phyloP scores from a whole-genome alignment of 2,113 vertebrate species.

The Prochilodus magdalenae region DNA sequence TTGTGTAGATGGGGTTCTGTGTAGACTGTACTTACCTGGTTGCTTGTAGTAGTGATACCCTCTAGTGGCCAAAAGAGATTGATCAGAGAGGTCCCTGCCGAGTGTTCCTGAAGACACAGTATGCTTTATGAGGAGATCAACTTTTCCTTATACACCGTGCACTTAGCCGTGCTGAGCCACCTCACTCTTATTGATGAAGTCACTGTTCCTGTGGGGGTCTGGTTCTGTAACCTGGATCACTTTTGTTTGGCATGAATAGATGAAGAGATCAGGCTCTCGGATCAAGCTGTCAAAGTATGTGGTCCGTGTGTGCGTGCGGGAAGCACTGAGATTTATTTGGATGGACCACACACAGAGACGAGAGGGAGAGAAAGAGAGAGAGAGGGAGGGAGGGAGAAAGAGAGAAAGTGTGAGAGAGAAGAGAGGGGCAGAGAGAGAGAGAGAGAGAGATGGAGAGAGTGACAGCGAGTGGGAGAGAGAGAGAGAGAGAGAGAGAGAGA shows the following conservation, averaged over 20 bases:
- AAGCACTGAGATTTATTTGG: conserved; percentile 71
- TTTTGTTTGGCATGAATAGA: not conserved
- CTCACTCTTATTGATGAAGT: not conserved
- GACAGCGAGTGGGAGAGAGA: conserved; percentile 49
- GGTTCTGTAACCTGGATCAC: not conserved
- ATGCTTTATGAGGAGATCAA: not conserved
- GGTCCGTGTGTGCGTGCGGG: conserved; percentile 74
- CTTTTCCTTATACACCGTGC: not conserved
- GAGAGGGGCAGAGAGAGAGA: conserved; percentile 47
- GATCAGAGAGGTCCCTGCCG: conserved; percentile 12
- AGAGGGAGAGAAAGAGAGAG: conserved; percentile 43
- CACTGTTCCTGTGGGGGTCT: not conserved
- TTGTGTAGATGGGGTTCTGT: not conserved
- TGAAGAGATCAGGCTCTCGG: not conserved
- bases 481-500: conserved; percentile 33
- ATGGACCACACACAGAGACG: conserved; percentile 85
- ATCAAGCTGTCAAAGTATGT: conserved; percentile 16
- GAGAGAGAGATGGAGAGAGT: conserved; percentile 36
- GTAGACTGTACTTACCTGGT: not conserved
- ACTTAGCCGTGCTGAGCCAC: not conserved
- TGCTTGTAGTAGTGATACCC: conserved; percentile 55
- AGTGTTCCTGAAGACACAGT: not conserved
- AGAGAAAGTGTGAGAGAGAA: conserved; percentile 27
- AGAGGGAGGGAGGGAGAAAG: conserved; percentile 42
- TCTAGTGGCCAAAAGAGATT: conserved; percentile 58